These are phyloP conservation scores for Capromys pilorides DNA, from an alignment of 2,797 vertebrate genomes.

Conservation along the genomic window DNA sequence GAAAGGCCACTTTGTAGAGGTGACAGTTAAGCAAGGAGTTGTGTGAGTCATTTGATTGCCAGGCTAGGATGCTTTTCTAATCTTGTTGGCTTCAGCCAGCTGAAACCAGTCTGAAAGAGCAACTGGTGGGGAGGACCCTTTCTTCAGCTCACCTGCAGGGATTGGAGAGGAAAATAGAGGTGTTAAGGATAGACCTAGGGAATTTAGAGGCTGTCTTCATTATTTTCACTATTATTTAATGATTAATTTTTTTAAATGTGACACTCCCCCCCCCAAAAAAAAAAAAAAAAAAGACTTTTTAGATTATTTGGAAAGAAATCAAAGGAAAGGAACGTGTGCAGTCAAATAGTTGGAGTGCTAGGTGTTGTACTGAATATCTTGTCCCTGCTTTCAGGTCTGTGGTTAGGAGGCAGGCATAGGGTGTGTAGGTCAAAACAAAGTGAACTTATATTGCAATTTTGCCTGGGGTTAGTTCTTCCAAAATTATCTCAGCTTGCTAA, in stretches of 20 bases:
- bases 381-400: neutral
- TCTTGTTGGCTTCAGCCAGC: neutral
- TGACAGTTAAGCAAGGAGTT: neutral
- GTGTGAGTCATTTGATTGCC: neutral
- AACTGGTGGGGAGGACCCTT: neutral
- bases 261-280: neutral
- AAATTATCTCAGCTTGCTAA: neutral
- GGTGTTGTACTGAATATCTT: no score
- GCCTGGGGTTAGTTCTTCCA: slow-evolving; percentile 14
- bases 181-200: neutral
- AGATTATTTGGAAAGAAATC: neutral
- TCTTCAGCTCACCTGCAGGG: neutral
- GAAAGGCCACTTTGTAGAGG: neutral
- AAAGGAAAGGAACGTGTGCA: neutral
- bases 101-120: neutral
- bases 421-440: neutral
- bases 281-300: neutral
- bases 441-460: slow-evolving; percentile 10
- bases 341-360: neutral
- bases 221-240: neutral
- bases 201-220: neutral
- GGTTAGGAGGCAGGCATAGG: neutral
- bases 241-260: neutral
- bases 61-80: neutral
- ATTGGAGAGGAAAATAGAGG: neutral